Evolutionary conservation across 2,888 invertebrate genomes (phyloP).

Genomic region (Apoda limacodes): DNA sequence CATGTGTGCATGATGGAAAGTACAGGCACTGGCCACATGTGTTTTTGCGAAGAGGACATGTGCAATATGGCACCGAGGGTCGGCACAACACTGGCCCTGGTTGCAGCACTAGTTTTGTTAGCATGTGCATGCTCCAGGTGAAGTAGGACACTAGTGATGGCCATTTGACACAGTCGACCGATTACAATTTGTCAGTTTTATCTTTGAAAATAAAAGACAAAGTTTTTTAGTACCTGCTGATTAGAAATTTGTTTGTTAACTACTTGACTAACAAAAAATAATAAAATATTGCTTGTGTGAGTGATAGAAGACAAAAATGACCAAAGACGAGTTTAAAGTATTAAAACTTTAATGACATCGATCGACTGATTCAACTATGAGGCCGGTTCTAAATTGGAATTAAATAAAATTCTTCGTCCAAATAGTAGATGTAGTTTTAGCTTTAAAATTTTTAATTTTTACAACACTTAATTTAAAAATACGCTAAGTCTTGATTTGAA

Average conservation of each 20-base stretch:
- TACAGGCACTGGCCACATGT: slow-evolving; percentile 98
- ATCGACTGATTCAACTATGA: slow-evolving; percentile 35
- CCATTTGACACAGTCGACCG: slow-evolving; percentile 33
- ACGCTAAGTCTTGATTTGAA: no score
- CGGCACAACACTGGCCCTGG: slow-evolving; percentile 32
- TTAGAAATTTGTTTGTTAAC: no score
- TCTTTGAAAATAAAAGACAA: no score
- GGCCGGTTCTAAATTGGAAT: slow-evolving; percentile 39
- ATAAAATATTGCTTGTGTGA: no score
- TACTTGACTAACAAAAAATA: no score
- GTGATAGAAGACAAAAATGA: no score
- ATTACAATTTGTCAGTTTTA: slow-evolving; percentile 12
- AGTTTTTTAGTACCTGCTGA: no score
- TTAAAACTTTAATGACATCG: no score
- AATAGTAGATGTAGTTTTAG: slow-evolving; percentile 48
- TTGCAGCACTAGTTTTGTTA: slow-evolving; percentile 37
- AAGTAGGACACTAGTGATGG: slow-evolving; percentile 44
- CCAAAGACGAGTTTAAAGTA: no score
- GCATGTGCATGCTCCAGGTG: slow-evolving; percentile 66
- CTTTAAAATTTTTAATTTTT: slow-evolving; percentile 47
- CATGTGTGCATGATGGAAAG: slow-evolving; percentile 99
- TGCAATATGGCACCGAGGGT: slow-evolving; percentile 74
- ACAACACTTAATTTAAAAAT: no score
- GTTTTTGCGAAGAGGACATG: slow-evolving; percentile 98
- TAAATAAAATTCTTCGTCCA: slow-evolving; percentile 61